These are phyloP conservation scores for Gyps fulvus DNA, from an alignment of 2,113 vertebrate genomes.

Conservation along the genomic window DNA sequence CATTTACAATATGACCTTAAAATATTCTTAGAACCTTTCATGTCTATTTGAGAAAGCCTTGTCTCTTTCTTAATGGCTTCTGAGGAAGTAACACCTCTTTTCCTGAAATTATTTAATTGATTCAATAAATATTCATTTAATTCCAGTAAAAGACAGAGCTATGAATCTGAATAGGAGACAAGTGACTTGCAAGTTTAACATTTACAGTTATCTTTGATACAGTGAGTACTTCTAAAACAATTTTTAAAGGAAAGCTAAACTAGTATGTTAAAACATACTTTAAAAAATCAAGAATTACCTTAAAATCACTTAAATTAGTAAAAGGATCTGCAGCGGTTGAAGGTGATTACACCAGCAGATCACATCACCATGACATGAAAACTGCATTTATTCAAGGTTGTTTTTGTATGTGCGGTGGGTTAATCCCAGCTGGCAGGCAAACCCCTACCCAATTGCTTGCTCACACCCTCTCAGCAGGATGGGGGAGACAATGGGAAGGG, in stretches of 20 bases:
- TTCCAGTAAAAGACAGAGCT: neutral
- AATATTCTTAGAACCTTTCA: neutral
- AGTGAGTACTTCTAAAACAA: neutral
- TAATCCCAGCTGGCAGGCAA: neutral
- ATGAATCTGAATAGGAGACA: neutral
- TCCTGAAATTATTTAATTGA: neutral
- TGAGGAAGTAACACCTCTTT: neutral
- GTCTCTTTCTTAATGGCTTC: neutral
- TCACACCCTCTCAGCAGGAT: neutral
- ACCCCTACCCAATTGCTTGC: accelerated
- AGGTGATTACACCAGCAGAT: neutral
- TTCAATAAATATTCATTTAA: neutral
- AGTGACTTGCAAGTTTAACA: neutral
- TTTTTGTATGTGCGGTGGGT: neutral
- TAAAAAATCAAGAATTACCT: neutral
- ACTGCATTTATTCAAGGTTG: neutral
- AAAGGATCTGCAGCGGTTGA: neutral
- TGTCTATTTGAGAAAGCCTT: neutral
- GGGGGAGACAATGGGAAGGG: neutral
- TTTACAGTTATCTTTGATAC: neutral
- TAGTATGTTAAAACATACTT: neutral
- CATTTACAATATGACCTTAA: neutral
- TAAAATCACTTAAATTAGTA: neutral
- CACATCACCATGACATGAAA: neutral
- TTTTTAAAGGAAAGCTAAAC: neutral